Evolutionary conservation across 2,113 vertebrate genomes (phyloP).

Genomic region (Neolamprologus variostigma): DNA sequence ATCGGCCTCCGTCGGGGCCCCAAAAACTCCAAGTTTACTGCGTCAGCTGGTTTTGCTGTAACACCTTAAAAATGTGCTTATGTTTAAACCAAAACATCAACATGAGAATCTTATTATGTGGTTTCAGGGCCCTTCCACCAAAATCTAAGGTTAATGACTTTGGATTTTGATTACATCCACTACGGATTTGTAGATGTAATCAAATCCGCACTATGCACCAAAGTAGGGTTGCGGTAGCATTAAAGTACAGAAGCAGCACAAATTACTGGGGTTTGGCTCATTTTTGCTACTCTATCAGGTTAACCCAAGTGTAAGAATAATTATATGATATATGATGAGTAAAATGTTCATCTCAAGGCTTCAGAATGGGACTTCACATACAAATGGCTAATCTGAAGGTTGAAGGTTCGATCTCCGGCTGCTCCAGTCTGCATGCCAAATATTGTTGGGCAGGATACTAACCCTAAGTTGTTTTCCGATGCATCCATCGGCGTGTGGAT

Average conservation of each 20-base stretch:
- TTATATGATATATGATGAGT: neutral
- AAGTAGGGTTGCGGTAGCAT: neutral
- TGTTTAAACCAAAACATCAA: neutral
- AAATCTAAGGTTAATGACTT: neutral
- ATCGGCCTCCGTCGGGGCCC: neutral
- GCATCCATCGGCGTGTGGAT: neutral
- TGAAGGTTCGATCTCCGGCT: neutral
- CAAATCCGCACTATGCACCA: neutral
- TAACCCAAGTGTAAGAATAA: neutral
- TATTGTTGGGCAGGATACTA: neutral
- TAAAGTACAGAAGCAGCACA: neutral
- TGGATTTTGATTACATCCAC: neutral
- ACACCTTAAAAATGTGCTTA: neutral
- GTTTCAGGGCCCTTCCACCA: neutral
- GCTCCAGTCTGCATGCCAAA: neutral
- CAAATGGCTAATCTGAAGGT: neutral
- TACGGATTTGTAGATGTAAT: neutral
- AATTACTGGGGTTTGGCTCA: neutral
- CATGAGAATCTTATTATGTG: neutral
- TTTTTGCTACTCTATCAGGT: neutral
- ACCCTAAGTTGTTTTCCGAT: neutral
- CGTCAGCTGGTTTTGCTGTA: neutral
- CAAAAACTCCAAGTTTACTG: neutral
- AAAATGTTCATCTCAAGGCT: neutral
- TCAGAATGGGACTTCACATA: neutral